Base-by-base conservation (phyloP, 2,888 invertebrate species). In the Escarpia spicata region DNA sequence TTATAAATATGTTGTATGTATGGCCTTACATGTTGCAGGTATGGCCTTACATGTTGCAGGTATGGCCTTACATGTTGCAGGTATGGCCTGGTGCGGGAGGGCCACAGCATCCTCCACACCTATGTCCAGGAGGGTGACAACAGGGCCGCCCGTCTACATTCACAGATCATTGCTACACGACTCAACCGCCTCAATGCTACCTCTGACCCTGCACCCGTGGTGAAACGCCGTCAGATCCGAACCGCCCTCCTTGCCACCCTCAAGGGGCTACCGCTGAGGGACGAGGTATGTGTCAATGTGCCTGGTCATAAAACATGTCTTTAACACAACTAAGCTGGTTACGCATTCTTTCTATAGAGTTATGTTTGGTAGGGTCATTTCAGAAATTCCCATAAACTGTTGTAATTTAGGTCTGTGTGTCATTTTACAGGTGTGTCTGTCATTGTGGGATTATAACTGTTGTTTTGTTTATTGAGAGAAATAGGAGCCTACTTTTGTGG, bases 141-240 rank as follows among this genome's bases (percentile, higher is more conserved):
- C 94, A 94, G 94, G 31, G 94, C 94, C 91, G 94, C 94, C 43
- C 94, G 95, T 89, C 94, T 95, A 8, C 94, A 95, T 93, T 94
- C 95, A 89, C 93, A 94, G 52, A 94, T 95, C 93, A 93, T 95
- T 91, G 95, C 95, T 43, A 93, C 93, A 60, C 94, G 94, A 90
- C 94, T 95, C 52, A 95, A 95, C 93, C 93, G 93, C 26, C 93
- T 94, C 75, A 31, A 90, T 10, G 15, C 26, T 19, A 26, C 43
- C 6, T 91, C 52, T 15, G 43, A 52, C 89, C 45, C 31, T n/a
- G 37, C 60, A 15, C 31, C 15, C 8, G 12, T 10, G 26, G 52
- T 91, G 45, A 90, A 90, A 6, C 8, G 93, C 43, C 91, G 93
- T 92, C 90, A 94, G 92, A 93, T 94, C 43, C 91, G 94, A 31